Evolutionary conservation across 2,113 vertebrate genomes (phyloP), one percentile per base, ranked within the genome.

Genomic region (Desmodus rotundus): DNA sequence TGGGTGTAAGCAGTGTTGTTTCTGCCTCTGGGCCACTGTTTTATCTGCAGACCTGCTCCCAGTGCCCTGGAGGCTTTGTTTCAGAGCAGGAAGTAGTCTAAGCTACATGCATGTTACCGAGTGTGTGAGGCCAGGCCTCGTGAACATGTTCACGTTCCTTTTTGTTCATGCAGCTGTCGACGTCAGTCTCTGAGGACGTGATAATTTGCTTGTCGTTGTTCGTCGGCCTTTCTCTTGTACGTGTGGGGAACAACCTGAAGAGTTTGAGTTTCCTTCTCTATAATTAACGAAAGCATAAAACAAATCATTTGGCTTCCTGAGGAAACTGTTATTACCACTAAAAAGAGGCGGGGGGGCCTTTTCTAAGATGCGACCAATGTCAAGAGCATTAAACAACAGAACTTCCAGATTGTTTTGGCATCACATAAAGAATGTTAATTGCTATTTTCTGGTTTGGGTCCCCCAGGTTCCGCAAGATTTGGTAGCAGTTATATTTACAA

Each of bases 401-500:
- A 87, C 87, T 96, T 96, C 89, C 94, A 87, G 52, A 54, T 11
- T 93, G 91, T 31, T 56, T 47, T 43, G 54, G 47, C 94, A 90
- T 33, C 93, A 91, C 45, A 94, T 67, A 67, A 94, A 90, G 91
- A 98, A 98, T 95, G 92, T 93, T 97, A 98, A 98, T 97, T 97
- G 88, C 56, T 97, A 54, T 94, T 93, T 96, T 94, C 16, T 93
- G 82, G 65, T 43, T 11, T 11, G 45, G 95, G 92, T 50, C 74
- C 72, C 95, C 28, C 82, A 94, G 80, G 94, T 91, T 52, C 28
- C 54, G 2, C 56, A 96, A 93, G 89, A 94, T 74, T 78, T 90
- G 74, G 14, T 47, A 52, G 16, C n/a, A 65, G 54, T 73, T 70
- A 19, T 87, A 14, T 78, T 80, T 56, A 68, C 65, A 89, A 43